Evolutionary conservation across 2,888 invertebrate species (phyloP).

Genomic region (Phlogophora meticulosa): DNA sequence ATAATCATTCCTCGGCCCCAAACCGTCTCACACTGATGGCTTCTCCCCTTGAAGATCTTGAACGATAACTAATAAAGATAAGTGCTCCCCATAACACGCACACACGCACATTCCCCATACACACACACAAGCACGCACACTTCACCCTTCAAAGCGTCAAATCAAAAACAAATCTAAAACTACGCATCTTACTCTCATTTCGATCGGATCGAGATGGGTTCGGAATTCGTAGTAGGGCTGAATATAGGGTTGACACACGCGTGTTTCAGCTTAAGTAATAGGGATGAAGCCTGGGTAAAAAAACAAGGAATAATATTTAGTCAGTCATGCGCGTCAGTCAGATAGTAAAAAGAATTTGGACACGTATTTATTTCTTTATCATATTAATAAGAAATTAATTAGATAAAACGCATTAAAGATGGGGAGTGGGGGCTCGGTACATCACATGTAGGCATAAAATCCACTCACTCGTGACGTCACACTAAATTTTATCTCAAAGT

Average conservation of each 20-base stretch:
- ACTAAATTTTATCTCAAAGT: too few species aligned
- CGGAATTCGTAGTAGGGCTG: slow-evolving; percentile 39
- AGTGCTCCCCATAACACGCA: slow-evolving; percentile 31
- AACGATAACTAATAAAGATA: slow-evolving; percentile 57
- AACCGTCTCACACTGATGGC: slow-evolving; percentile 6
- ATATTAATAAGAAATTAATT: too few species aligned
- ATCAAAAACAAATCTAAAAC: slow-evolving; percentile 62
- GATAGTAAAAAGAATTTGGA: too few species aligned
- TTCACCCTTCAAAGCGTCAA: slow-evolving; percentile 23
- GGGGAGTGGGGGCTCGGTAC: too few species aligned
- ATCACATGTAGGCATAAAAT: too few species aligned
- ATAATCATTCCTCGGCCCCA: slow-evolving; percentile 21
- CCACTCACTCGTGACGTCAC: too few species aligned
- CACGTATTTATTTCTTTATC: too few species aligned
- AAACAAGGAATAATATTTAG: too few species aligned
- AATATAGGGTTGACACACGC: slow-evolving; percentile 30
- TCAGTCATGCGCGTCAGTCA: too few species aligned
- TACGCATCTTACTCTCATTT: slow-evolving; percentile 52
- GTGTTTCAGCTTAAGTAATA: too few species aligned
- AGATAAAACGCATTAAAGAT: too few species aligned
- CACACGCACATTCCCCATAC: slow-evolving; percentile 2
- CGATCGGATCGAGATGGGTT: slow-evolving; percentile 46
- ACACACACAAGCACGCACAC: background rate
- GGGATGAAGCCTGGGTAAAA: too few species aligned
- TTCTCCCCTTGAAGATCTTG: slow-evolving; percentile 29